Evolutionary conservation across 1,140 invertebrate genomes (phyloP).

Genomic region (Trachelipus rathkii): DNA sequence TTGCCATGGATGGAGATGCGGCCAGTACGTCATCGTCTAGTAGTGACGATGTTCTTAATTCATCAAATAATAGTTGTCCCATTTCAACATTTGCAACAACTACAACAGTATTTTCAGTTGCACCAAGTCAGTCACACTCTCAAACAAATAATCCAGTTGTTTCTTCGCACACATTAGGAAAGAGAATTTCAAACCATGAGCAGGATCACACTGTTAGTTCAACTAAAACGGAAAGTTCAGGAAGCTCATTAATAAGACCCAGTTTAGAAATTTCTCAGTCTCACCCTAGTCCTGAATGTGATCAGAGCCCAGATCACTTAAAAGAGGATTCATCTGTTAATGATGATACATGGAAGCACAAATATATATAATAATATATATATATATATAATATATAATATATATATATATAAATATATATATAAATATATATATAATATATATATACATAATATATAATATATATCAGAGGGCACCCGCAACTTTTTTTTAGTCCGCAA

Average conservation of each 20-base stretch:
- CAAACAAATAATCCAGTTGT: background rate
- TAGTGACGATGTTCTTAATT: slow-evolving; percentile 37
- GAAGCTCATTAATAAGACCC: background rate
- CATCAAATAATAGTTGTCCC: slow-evolving; percentile 5
- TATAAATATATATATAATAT: too few relatives aligned
- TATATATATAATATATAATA: too few relatives aligned
- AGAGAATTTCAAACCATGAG: slow-evolving; percentile 37
- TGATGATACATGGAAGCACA: slow-evolving; percentile 22
- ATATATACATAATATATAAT: too few relatives aligned
- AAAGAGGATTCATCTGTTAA: slow-evolving; percentile 9
- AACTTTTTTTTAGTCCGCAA: too few relatives aligned
- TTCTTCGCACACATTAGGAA: slow-evolving; percentile 1
- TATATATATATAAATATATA: too few relatives aligned
- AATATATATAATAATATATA: too few relatives aligned
- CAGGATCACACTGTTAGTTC: slow-evolving; percentile 40
- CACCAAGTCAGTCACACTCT: background rate
- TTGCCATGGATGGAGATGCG: slow-evolving; percentile 44
- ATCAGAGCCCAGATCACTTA: slow-evolving; percentile 41
- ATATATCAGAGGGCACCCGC: too few relatives aligned
- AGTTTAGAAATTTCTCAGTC: slow-evolving; percentile 31
- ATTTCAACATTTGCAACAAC: slow-evolving; percentile 25
- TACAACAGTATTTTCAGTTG: slow-evolving; percentile 27
- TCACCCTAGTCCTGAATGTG: slow-evolving; percentile 25
- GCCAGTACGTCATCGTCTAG: slow-evolving; percentile 43
- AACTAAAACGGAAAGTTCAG: slow-evolving; percentile 27